A percentile compares a stretch with the other conserved stretches of the same genome.
phyloP scores from a whole-genome alignment of 2,888 invertebrate species.

The Diachrysia chrysitis region DNA sequence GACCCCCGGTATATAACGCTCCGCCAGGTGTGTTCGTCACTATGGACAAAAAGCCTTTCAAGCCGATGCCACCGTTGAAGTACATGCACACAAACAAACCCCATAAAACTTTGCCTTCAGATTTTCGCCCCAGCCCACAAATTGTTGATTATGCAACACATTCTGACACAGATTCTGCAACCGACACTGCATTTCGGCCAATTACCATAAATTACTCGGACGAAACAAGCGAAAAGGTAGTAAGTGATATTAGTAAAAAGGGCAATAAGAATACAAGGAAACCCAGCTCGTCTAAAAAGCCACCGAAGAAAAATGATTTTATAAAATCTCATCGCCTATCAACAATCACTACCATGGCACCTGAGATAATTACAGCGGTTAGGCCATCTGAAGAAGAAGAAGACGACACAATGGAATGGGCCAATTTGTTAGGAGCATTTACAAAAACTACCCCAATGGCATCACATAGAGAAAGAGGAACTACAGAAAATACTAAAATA shows the following conservation, averaged over 20 bases:
- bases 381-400: slow-evolving; percentile 66
- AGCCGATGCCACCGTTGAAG: slow-evolving; percentile 85
- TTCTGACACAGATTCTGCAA: slow-evolving; percentile 72
- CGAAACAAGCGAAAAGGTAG: slow-evolving; percentile 53
- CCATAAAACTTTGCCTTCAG: slow-evolving; percentile 69
- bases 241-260: slow-evolving; percentile 59
- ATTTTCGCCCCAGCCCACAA: slow-evolving; percentile 84
- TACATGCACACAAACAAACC: slow-evolving; percentile 68
- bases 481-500: slow-evolving; percentile 61
- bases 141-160: slow-evolving; percentile 71
- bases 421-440: slow-evolving; percentile 78
- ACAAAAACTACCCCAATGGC: slow-evolving; percentile 83
- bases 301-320: slow-evolving; percentile 74
- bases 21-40: slow-evolving; percentile 85
- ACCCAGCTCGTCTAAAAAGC: slow-evolving; percentile 66
- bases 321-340: slow-evolving; percentile 70
- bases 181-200: slow-evolving; percentile 80
- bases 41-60: slow-evolving; percentile 86
- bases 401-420: slow-evolving; percentile 74
- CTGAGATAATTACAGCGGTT: slow-evolving; percentile 80
- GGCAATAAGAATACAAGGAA: slow-evolving; percentile 69
- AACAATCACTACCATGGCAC: slow-evolving; percentile 62
- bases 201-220: slow-evolving; percentile 73
- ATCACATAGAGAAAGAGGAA: slow-evolving; percentile 65
- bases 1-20: slow-evolving; percentile 84